Conservation (phyloP, 92 coral and sea anemone species). For the Porites divaricata region DNA sequence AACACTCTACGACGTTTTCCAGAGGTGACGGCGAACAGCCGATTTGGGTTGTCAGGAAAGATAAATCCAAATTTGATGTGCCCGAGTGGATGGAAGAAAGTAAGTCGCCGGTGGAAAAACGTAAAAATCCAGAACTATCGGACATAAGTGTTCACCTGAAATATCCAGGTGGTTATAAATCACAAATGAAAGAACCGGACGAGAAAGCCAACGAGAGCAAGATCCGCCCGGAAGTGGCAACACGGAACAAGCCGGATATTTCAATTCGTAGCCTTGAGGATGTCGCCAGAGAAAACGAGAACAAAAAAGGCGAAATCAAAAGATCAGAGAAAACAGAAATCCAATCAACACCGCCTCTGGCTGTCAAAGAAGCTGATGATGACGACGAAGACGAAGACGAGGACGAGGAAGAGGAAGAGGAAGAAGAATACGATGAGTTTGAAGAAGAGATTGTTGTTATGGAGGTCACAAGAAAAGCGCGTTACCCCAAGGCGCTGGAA, state of each 20-base stretch:
- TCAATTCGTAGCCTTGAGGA: constrained; percentile 6
- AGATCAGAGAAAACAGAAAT: constrained; percentile 2
- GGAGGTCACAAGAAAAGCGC: constrained; percentile 29
- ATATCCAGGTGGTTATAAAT: constrained; percentile 15
- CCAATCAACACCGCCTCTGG: constrained; percentile 3
- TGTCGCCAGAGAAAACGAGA: constrained; percentile 12
- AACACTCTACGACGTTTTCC: constrained; percentile 34
- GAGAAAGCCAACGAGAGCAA: constrained; percentile 17
- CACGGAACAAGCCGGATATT: constrained; percentile 34
- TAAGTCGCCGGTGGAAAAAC: constrained; percentile 14
- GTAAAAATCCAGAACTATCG: not conserved
- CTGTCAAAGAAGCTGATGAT: constrained; percentile 8
- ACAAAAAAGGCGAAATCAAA: constrained; percentile 21
- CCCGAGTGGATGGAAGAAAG: constrained; percentile 41
- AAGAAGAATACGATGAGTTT: constrained; percentile 28
- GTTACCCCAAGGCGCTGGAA: constrained; percentile 23
- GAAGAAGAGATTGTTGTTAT: constrained; percentile 36
- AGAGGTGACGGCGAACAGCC: constrained; percentile 19
- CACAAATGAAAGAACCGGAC: constrained; percentile 7
- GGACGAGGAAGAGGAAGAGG: not conserved
- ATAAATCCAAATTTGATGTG: constrained; percentile 12
- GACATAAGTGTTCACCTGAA: constrained; percentile 28
- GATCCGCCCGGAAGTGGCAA: constrained; percentile 33
- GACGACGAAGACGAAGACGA: constrained; percentile 37
- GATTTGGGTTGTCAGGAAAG: constrained; percentile 33